Base-by-base conservation (phyloP, 1,140 invertebrate genomes). In the Brachionus koreanus region DNA sequence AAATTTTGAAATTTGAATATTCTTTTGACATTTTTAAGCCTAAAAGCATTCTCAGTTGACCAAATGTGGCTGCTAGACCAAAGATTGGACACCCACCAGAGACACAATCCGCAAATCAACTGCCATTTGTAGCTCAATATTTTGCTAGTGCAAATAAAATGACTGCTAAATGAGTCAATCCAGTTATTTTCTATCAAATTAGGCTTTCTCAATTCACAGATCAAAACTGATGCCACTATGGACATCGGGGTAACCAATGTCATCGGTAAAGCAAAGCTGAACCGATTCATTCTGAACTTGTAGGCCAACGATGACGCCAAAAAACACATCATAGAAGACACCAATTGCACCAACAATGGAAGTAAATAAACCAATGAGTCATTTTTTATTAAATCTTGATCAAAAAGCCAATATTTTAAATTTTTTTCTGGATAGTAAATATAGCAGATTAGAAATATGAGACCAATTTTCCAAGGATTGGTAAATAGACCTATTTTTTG, bases 41-140 rank as follows among this genome's bases (percentile, higher is more conserved):
- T 57, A 10, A 12, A 33, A 5, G 33, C 96, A 85, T 94, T 95
- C 89, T 98, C 97, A 0, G 96, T 96, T 2, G 93, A 96, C 96
- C 96, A 99, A 65, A 99, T 95, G 86, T 99, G 96, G 39, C 98
- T 90, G 0, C 95, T 94, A 12, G 98, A 94, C 94, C 95, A 96
- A 0, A 94, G 93, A 88, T 98, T 95, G 0, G 95, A 96, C 3
- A 97, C 87, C 42, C 98, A 89, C 94, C 95, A 96, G 3, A 97
- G 86, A 76, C 96, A 87, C 94, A 86, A 83, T 10, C 84, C 79
- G n/a, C 85, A 82, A 57, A 86, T 69, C 46, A 83, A 13, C 19
- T 57, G 83, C 77, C 77, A 81, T 46, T 57, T 81, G n/a, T 57
- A 65, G 39, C 69, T 65, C 46, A 61, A 12, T 9, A 79, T 10